Percentiles rank a stretch among this genome's conserved stretches.
These are phyloP conservation scores for Epirrhoe tristata DNA, from an alignment of 2,888 invertebrate species.

Conservation along the genomic window DNA sequence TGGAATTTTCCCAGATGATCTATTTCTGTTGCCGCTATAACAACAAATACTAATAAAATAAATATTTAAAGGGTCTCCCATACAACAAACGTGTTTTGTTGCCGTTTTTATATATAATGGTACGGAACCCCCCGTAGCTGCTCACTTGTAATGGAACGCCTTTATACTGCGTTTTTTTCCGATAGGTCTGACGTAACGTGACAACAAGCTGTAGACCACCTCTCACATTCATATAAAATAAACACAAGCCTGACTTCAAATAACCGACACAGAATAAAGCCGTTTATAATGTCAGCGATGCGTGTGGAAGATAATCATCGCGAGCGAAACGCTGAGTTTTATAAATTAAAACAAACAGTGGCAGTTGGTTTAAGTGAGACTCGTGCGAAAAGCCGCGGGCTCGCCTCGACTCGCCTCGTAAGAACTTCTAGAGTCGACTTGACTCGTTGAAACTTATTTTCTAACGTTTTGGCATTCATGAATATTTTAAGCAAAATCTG, in stretches of 20 bases:
- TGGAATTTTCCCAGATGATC: no score
- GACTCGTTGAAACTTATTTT: constrained; percentile 8
- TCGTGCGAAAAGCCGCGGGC: not conserved
- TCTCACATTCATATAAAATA: constrained; percentile 6
- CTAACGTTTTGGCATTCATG: constrained; percentile 21
- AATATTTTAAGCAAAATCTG: constrained; percentile 16
- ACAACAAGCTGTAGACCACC: not conserved
- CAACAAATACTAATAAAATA: no score
- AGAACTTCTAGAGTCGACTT: not conserved
- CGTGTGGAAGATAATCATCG: constrained; percentile 1
- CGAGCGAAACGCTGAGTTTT: constrained; percentile 1
- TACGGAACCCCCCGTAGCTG: no score
- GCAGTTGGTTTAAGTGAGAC: not conserved
- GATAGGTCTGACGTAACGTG: not conserved
- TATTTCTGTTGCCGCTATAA: no score
- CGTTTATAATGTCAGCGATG: not conserved
- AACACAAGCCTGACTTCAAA: not conserved
- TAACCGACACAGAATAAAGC: not conserved
- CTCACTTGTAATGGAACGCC: not conserved
- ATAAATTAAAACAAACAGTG: not conserved
- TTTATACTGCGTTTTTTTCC: not conserved
- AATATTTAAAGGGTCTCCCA: not conserved
- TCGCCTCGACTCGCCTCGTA: constrained; percentile 2
- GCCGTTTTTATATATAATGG: no score
- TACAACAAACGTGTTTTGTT: no score